phyloP scores from a whole-genome alignment of 1,140 invertebrate genomes.

The Eulimnadia texana region DNA sequence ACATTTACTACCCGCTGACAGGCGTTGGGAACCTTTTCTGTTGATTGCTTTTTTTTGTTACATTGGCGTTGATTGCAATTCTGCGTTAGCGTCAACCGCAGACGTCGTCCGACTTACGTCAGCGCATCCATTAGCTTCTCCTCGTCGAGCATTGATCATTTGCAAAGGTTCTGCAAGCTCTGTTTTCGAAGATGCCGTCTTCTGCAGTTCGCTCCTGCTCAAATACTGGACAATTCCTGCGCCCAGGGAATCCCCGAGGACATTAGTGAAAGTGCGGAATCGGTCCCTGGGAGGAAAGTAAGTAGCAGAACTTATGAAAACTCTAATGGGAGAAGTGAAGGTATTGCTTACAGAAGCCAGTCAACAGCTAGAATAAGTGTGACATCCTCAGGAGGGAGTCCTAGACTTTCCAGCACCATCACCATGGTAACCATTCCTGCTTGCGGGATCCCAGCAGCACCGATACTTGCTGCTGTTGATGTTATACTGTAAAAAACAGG shows the following conservation, averaged over 20 bases:
- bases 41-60: too few relatives aligned
- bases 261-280: conserved; percentile 92
- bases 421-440: conserved; percentile 90
- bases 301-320: conserved; percentile 25
- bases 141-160: background rate
- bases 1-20: too few relatives aligned
- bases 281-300: conserved; percentile 86
- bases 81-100: too few relatives aligned
- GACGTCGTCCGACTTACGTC: too few relatives aligned
- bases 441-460: conserved; percentile 89
- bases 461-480: conserved; percentile 86
- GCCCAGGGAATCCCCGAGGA: conserved; percentile 86
- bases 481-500: too few relatives aligned
- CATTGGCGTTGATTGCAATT: too few relatives aligned
- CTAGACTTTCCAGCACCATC: conserved; percentile 87
- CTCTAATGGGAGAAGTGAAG: background rate
- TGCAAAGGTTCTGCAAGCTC: background rate
- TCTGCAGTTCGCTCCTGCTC: conserved; percentile 60
- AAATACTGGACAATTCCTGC: conserved; percentile 84
- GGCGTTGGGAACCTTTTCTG: too few relatives aligned
- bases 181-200: conserved; percentile 23
- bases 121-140: too few relatives aligned
- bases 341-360: conserved; percentile 78
- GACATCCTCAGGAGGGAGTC: conserved; percentile 77
- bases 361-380: conserved; percentile 89